Percentiles rank a stretch among this genome's conserved stretches.
Conservation (phyloP, 2,797 vertebrate genomes). For the Dipus sagitta region DNA sequence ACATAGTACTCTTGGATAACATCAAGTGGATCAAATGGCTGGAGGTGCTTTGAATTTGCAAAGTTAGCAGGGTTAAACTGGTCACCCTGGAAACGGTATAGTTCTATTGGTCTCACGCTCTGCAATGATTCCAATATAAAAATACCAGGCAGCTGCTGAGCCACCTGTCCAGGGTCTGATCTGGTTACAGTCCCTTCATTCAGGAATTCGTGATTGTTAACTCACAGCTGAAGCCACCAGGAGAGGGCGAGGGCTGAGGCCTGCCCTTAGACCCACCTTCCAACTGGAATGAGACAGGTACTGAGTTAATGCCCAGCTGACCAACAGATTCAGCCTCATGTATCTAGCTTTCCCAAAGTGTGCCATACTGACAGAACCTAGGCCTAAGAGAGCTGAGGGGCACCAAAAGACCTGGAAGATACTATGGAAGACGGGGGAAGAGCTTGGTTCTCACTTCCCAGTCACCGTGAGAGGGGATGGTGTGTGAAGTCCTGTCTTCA, state of each 20-base stretch:
- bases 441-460: not conserved
- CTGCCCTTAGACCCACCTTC: not conserved
- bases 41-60: not conserved
- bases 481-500: not conserved
- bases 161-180: slow-evolving; percentile 57
- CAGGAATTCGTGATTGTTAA: slow-evolving; percentile 15
- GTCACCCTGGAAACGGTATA: not conserved
- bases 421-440: not conserved
- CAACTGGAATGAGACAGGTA: not conserved
- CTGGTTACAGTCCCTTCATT: slow-evolving; percentile 1
- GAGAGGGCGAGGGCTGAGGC: not conserved
- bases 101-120: not conserved
- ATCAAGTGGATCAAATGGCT: not conserved
- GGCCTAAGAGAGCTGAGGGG: not conserved
- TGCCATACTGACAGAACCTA: not conserved
- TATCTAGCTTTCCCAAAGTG: not conserved
- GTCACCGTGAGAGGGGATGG: too few relatives aligned
- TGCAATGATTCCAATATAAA: slow-evolving; percentile 45
- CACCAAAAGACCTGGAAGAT: not conserved
- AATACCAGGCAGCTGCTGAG: slow-evolving; percentile 47
- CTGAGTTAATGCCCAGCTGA: not conserved
- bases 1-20: not conserved
- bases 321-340: not conserved
- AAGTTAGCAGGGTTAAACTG: not conserved
- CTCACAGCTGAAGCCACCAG: not conserved